Evolutionary conservation across 2,888 invertebrate genomes (phyloP).

Genomic region (Vandiemenella viatica): DNA sequence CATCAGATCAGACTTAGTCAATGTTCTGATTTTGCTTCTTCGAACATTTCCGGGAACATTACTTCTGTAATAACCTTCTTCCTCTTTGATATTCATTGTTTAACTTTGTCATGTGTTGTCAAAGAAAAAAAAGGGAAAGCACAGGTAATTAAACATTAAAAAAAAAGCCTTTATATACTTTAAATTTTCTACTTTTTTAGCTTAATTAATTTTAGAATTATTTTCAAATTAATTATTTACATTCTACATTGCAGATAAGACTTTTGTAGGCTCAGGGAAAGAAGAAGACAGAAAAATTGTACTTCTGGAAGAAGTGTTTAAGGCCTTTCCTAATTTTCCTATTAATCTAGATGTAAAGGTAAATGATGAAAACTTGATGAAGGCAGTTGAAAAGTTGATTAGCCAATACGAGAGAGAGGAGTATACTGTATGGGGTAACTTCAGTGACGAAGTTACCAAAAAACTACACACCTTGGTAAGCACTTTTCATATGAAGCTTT

Average conservation of each 20-base stretch:
- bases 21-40: no score
- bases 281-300: slow-evolving; percentile 36
- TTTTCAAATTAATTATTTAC: neutral
- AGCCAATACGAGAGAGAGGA: slow-evolving; percentile 38
- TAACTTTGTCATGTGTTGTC: no score
- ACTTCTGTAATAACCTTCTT: no score
- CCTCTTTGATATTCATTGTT: no score
- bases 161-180: no score
- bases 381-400: slow-evolving; percentile 39
- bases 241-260: slow-evolving; percentile 22
- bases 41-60: no score
- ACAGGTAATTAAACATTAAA: no score
- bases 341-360: slow-evolving; percentile 48
- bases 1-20: no score
- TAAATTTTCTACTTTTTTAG: no score
- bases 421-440: slow-evolving; percentile 49
- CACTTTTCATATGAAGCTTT: no score
- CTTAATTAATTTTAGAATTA: neutral
- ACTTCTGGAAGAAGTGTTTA: slow-evolving; percentile 43
- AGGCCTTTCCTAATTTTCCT: slow-evolving; percentile 39
- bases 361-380: slow-evolving; percentile 38
- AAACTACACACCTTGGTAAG: slow-evolving; percentile 38
- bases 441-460: slow-evolving; percentile 34
- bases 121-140: no score
- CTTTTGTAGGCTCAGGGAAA: slow-evolving; percentile 27